Evolutionary conservation across 2,113 vertebrate species (phyloP).

Genomic region (Martes martes): DNA sequence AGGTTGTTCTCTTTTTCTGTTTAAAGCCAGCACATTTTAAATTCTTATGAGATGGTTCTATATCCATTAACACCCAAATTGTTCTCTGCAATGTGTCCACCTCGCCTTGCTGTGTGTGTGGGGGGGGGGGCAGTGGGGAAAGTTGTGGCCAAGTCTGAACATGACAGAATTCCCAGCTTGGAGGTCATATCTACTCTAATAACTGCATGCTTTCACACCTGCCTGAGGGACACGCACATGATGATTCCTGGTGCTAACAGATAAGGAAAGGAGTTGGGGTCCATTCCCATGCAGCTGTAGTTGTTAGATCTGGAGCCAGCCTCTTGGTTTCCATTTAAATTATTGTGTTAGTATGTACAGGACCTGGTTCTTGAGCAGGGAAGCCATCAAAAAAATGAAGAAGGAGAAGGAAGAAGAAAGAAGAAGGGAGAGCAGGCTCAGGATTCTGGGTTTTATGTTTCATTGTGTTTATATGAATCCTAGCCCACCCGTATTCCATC

Average conservation of each 20-base stretch:
- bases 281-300: background rate
- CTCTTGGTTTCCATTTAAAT: background rate
- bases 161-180: background rate
- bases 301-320: background rate
- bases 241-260: background rate
- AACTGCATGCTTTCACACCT: background rate
- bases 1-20: background rate
- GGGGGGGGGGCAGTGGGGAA: no score
- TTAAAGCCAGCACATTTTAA: background rate
- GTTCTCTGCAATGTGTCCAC: background rate
- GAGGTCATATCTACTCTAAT: background rate
- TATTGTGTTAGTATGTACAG: background rate
- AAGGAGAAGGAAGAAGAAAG: background rate
- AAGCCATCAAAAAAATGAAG: background rate
- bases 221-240: background rate
- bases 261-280: background rate
- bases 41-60: background rate
- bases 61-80: background rate
- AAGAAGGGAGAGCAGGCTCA: background rate
- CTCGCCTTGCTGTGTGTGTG: background rate
- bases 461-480: background rate
- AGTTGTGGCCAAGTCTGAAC: background rate
- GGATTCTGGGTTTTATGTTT: background rate
- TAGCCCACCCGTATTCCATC: background rate
- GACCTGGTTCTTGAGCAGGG: background rate